Evolutionary conservation across 2,888 invertebrate species (phyloP).

Genomic region (Nomada ruficornis): DNA sequence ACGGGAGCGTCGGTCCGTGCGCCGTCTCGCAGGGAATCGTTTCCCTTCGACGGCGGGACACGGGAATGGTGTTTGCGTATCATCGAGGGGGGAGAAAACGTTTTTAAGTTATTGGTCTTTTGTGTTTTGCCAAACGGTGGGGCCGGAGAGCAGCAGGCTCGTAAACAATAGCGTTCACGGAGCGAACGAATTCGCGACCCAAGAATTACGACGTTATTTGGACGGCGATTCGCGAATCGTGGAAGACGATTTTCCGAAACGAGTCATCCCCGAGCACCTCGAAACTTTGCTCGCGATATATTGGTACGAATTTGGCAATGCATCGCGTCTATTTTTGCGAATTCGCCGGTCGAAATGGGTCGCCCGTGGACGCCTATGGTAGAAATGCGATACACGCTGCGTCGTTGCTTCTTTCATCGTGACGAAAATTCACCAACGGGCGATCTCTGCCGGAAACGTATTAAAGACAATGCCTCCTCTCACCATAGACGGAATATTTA

Average conservation of each 20-base stretch:
- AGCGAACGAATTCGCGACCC: not conserved
- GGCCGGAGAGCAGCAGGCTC: not conserved
- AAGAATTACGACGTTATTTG: constrained; percentile 53
- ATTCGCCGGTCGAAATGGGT: constrained; percentile 52
- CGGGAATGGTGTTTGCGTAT: not conserved
- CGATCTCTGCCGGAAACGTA: not conserved
- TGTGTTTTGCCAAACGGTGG: constrained; percentile 20
- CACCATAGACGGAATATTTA: not conserved
- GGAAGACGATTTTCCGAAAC: constrained; percentile 40
- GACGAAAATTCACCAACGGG: not conserved
- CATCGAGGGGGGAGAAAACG: not conserved
- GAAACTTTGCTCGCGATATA: constrained; percentile 33
- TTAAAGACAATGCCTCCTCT: not conserved
- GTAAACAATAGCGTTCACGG: constrained; percentile 25
- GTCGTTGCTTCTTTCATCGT: not conserved
- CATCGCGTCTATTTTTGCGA: constrained; percentile 49
- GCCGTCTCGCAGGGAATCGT: not conserved
- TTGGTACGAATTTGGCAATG: constrained; percentile 53
- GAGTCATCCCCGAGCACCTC: constrained; percentile 19
- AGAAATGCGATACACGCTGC: constrained; percentile 26
- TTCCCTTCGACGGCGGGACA: not conserved
- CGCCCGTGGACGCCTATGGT: constrained; percentile 28
- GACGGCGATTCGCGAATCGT: constrained; percentile 27
- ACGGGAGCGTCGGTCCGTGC: too few relatives aligned
- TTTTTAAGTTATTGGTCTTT: constrained; percentile 1